phyloP scores from a whole-genome alignment of 30 jellyfish, hydroid and myxozoan species.

The Aurelia aurita complex sp. Pacific region DNA sequence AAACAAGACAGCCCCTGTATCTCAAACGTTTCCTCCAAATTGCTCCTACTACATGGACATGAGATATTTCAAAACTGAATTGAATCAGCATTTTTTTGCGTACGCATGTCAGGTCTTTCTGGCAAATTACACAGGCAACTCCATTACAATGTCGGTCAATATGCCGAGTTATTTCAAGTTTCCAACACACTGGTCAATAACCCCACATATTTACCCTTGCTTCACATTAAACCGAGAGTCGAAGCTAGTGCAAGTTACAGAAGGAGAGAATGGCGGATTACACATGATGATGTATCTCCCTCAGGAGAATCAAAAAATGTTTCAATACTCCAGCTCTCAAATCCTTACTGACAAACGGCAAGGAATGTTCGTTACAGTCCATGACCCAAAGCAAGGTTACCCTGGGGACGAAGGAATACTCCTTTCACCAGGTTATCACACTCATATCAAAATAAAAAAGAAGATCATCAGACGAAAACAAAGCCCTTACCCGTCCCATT shows the following conservation, averaged over 20 bases:
- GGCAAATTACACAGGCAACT: not conserved
- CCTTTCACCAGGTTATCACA: slow-evolving; percentile 1
- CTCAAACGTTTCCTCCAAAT: slow-evolving; percentile 21
- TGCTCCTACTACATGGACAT: slow-evolving; percentile 10
- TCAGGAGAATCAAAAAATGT: too few relatives aligned
- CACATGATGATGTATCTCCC: slow-evolving; percentile 5
- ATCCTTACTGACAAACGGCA: not conserved
- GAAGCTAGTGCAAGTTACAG: not conserved
- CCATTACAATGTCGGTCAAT: not conserved
- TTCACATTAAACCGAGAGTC: slow-evolving; percentile 32
- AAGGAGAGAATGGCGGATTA: slow-evolving; percentile 11
- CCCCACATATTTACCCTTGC: slow-evolving; percentile 27
- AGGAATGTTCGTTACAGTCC: slow-evolving; percentile 1
- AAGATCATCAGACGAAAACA: not conserved
- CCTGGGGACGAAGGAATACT: not conserved
- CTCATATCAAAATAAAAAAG: not conserved
- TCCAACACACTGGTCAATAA: slow-evolving; percentile 15
- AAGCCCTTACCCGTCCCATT: slow-evolving; percentile 5
- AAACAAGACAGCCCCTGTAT: not conserved
- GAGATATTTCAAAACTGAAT: not conserved
- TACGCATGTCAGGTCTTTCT: slow-evolving; percentile 14
- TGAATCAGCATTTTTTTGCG: not conserved
- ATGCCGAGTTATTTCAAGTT: not conserved
- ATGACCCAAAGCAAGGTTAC: slow-evolving; percentile 14
- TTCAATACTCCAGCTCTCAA: too few relatives aligned